Base-by-base conservation (phyloP, 2,888 invertebrate genomes). In the Reticulitermes lucifugus region DNA sequence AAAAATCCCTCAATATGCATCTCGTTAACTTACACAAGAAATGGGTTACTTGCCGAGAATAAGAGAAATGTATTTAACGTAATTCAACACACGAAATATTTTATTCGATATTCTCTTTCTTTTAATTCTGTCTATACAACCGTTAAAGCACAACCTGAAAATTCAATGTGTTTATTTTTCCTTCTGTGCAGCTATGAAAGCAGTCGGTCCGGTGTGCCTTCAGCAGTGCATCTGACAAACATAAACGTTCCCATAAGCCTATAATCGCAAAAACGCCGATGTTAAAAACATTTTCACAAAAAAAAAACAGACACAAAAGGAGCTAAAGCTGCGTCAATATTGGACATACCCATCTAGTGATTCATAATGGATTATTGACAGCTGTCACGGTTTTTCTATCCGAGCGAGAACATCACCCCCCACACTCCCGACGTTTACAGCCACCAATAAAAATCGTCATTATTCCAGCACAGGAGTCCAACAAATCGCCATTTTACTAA, bases 321-420 rank as follows among this genome's bases (percentile, higher is more conserved):
- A 77, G 46, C 5, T 46, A 77, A 77, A 77, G 77, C 77, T 46
- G 22, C 51, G 77, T 77, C 79, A 81, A 43, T 70, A 81, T 43
- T 25, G 41, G 43, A 65, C 65, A 35, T 43, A 18, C 43, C 81
- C 41, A 70, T 81, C 70, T 81, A 81, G 46, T 70, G 81, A 81
- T 81, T 81, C 81, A 81, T 81, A 81, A 81, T 65, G 81, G 81
- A 81, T 81, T 81, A 81, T 81, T 81, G 81, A 81, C 81, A 81
- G 81, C 79, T 79, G 79, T 79, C 79, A 79, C 29, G n/a, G 35
- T 79, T 81, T 81, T 65, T n/a, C 70, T 81, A 70, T 81, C 81
- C 41, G 46, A 79, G 55, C 79, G 79, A 18, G 79, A 29, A 59
- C 55, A 29, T 51, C 12, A 18, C 59, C 35, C 46, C 51, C 35